phyloP scores from a whole-genome alignment of 1,140 invertebrate genomes.

The Drepana arcuata region DNA sequence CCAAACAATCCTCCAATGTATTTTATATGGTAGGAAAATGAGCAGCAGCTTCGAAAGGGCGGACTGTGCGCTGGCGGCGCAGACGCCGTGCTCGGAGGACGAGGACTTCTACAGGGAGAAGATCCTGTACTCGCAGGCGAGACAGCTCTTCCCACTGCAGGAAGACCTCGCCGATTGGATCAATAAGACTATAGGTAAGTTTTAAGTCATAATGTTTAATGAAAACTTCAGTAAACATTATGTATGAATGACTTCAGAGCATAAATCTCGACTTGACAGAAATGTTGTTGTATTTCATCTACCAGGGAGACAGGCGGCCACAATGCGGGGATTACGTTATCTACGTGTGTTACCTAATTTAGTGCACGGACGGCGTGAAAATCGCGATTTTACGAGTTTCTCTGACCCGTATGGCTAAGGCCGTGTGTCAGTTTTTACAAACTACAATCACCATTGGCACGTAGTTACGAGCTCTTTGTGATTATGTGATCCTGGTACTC shows the following conservation, averaged over 20 bases:
- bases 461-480: no score
- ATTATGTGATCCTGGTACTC: no score
- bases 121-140: constrained; percentile 82
- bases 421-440: no score
- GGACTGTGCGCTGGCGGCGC: constrained; percentile 70
- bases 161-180: constrained; percentile 92
- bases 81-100: constrained; percentile 76
- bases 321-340: no score
- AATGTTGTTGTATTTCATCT: no score
- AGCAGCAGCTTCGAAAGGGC: constrained; percentile 72
- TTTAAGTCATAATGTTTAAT: no score
- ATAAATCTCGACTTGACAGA: no score
- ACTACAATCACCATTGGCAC: no score
- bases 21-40: constrained; percentile 47
- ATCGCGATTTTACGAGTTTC: constrained; percentile 35
- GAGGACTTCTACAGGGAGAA: constrained; percentile 83
- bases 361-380: constrained; percentile 18
- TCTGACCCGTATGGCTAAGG: constrained; percentile 14
- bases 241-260: no score
- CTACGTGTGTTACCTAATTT: constrained; percentile 11
- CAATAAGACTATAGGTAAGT: constrained; percentile 86
- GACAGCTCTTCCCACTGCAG: constrained; percentile 85
- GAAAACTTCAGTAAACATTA: no score
- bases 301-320: no score
- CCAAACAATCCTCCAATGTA: no score